Base-by-base conservation (phyloP, 1,140 invertebrate genomes). In the Ladona fulva region DNA sequence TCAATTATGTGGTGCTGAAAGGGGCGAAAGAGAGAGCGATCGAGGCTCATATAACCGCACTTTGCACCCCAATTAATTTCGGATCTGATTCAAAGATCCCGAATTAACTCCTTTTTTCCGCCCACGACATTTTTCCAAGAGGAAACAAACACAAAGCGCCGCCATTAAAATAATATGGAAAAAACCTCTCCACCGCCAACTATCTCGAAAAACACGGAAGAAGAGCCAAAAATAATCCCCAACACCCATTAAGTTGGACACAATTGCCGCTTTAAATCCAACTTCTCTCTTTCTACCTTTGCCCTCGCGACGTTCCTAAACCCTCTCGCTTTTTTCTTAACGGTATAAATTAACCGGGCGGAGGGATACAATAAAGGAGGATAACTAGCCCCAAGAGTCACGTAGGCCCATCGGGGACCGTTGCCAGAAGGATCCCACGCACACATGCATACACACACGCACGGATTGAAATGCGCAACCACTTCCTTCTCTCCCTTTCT, bases 181-280 rank as follows among this genome's bases (percentile, higher is more conserved):
- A 52, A 52, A 19, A 66, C 52, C 52, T 19, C 52, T 19, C 52
- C 52, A 37, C 29, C 29, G 29, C 29, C 29, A 66, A 22, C 14
- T 22, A 66, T 66, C 52, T 19, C 52, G 52, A 66, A 66, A 66
- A 66, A 66, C 52, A 66, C 52, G n/a, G 52, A 66, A 66, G 52
- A 66, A 3, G 14, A 12, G 52, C 52, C 52, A 66, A 66, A 66
- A 66, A 66, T 66, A 66, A 66, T 66, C 52, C 52, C 52, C 52
- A 12, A 6, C 52, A 3, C 52, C 52, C 52, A 66, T 66, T 66
- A 66, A 66, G 16, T 66, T 22, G 52, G 16, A 19, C 52, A 66
- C 52, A 66, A 66, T 66, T 66, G 52, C 52, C 52, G n/a, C 52
- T 22, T 66, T 66, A 66, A 66, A 66, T 66, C 52, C 52, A 66